Conservation (phyloP, 2,888 invertebrate species). For the Lasiommata megera region DNA sequence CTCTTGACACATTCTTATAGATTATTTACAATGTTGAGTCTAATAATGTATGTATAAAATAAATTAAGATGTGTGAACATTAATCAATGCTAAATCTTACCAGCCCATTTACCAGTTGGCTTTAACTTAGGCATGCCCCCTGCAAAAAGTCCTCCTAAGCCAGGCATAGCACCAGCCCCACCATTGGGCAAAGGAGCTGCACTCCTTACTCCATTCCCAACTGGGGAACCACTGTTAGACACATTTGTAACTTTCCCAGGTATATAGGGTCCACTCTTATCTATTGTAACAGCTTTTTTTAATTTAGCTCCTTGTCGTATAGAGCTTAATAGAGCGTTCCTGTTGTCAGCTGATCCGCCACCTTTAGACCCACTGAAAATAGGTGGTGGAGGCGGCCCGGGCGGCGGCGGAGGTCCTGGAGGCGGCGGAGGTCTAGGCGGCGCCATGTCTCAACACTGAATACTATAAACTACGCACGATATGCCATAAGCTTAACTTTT, state of each 20-base stretch:
- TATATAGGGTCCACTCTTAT: conserved; percentile 92
- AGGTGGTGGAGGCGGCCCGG: conserved; percentile 81
- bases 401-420: conserved; percentile 85
- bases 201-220: conserved; percentile 59
- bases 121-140: conserved; percentile 92
- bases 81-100: conserved; percentile 38
- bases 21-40: too few relatives aligned
- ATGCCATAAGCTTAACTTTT: conserved; percentile 34
- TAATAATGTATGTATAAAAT: too few relatives aligned
- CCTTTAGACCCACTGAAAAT: conserved; percentile 70
- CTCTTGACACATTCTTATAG: too few relatives aligned
- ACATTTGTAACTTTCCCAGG: conserved; percentile 81
- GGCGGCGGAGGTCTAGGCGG: conserved; percentile 83
- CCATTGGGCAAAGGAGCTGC: conserved; percentile 64
- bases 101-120: conserved; percentile 83
- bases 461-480: conserved; percentile 33
- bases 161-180: conserved; percentile 52
- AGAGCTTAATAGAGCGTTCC: conserved; percentile 88
- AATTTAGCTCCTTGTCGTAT: conserved; percentile 91
- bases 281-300: conserved; percentile 93
- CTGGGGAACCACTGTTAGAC: conserved; percentile 46
- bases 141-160: conserved; percentile 88
- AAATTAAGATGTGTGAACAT: too few relatives aligned
- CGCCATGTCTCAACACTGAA: conserved; percentile 62
- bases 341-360: conserved; percentile 74